Percentiles rank a stretch among this genome's conserved stretches.
Evolutionary conservation across 2,888 invertebrate species (phyloP).

Genomic region (Cephus pulcher): DNA sequence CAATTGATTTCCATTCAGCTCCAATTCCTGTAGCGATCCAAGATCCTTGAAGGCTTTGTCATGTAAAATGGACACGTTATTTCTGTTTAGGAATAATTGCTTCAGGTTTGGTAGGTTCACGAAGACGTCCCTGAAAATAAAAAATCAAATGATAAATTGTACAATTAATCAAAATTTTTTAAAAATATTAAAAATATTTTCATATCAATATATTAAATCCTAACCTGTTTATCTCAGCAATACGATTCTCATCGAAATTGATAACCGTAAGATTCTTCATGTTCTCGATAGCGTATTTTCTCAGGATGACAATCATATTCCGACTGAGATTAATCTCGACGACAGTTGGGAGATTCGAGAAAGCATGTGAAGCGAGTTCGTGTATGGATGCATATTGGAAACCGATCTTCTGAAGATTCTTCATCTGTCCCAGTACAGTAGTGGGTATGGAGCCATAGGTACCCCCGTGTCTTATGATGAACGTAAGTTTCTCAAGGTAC

Average conservation of each 20-base stretch:
- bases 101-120: conserved; percentile 78
- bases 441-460: conserved; percentile 79
- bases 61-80: conserved; percentile 85
- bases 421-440: conserved; percentile 75
- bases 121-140: conserved; percentile 73
- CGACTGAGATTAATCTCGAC: conserved; percentile 76
- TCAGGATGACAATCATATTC: conserved; percentile 77
- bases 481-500: conserved; percentile 76
- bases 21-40: conserved; percentile 81
- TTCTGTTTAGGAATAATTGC: conserved; percentile 84
- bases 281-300: conserved; percentile 79
- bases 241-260: conserved; percentile 81
- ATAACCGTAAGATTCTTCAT: conserved; percentile 77
- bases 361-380: conserved; percentile 77
- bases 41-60: conserved; percentile 85
- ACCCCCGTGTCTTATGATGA: conserved; percentile 78
- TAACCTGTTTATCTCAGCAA: conserved; percentile 76
- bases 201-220: too few relatives aligned
- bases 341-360: conserved; percentile 79
- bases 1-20: conserved; percentile 83
- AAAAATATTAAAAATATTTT: too few relatives aligned
- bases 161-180: too few relatives aligned
- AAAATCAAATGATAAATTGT: neutral
- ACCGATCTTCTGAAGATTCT: conserved; percentile 75
- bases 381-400: conserved; percentile 81